A percentile compares a stretch with the other conserved stretches of the same genome.
Evolutionary conservation across 2,113 vertebrate genomes (phyloP).

Genomic region (Grallaria varia): DNA sequence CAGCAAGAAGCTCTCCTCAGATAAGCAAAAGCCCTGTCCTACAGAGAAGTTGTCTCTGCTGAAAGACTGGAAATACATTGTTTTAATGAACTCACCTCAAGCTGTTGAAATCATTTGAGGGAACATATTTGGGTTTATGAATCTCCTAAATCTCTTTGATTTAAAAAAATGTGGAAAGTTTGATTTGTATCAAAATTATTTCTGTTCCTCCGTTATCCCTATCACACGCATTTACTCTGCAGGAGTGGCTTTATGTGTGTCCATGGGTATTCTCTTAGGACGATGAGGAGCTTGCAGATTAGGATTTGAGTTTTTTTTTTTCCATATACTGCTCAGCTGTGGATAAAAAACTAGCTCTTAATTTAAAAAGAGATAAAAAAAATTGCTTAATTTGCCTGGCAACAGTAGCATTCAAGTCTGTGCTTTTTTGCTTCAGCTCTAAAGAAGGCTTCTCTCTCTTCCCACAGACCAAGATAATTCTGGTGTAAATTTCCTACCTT

Average conservation of each 20-base stretch:
- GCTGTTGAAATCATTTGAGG: conserved; percentile 32
- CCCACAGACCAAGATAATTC: background rate
- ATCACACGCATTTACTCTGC: background rate
- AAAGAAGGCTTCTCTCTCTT: background rate
- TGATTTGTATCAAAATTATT: background rate
- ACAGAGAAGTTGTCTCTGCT: background rate
- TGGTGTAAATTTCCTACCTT: background rate
- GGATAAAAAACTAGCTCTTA: background rate
- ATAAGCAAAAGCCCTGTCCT: background rate
- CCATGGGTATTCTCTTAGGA: background rate
- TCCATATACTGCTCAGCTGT: background rate
- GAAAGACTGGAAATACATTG: conserved; percentile 1
- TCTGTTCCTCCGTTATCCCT: background rate
- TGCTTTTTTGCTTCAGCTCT: background rate
- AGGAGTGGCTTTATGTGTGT: background rate
- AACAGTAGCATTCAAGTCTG: background rate
- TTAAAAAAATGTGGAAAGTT: background rate
- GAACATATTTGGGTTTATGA: conserved; percentile 33
- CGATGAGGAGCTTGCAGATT: background rate
- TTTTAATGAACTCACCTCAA: conserved; percentile 38
- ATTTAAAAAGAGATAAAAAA: background rate
- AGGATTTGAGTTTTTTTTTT: background rate
- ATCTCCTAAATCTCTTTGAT: conserved; percentile 43
- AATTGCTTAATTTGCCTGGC: background rate
- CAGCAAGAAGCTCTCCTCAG: conserved; percentile 12